A percentile compares a stretch with the other conserved stretches of the same genome.
Conservation (phyloP, 2,797 vertebrate species). For the Telmatherina bonti region DNA sequence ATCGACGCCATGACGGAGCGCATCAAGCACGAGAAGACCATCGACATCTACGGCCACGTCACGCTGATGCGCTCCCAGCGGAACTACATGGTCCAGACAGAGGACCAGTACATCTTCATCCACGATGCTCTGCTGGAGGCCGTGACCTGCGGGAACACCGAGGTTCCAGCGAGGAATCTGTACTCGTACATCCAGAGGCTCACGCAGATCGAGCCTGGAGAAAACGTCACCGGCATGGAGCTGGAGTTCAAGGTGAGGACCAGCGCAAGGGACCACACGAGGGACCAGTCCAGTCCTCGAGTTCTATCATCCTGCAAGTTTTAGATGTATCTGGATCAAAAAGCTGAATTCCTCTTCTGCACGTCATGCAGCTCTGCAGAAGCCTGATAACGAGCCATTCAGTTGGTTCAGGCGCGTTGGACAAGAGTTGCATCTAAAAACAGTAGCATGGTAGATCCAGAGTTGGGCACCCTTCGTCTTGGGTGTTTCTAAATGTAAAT, state of each 20-base stretch:
- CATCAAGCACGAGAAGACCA: slow-evolving; percentile 97
- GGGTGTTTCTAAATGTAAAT: background rate
- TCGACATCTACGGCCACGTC: slow-evolving; percentile 98
- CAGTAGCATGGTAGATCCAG: no score
- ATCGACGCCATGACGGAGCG: slow-evolving; percentile 98
- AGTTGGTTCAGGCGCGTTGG: no score
- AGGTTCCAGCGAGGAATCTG: slow-evolving; percentile 97
- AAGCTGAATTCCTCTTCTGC: no score
- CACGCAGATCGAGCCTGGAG: slow-evolving; percentile 94
- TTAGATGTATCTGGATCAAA: no score
- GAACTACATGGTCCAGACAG: slow-evolving; percentile 99
- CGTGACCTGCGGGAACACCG: slow-evolving; percentile 97
- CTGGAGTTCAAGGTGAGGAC: slow-evolving; percentile 97
- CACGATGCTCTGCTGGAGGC: slow-evolving; percentile 97
- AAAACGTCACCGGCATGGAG: slow-evolving; percentile 98
- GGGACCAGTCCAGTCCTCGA: no score
- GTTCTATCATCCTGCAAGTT: no score
- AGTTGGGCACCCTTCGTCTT: no score
- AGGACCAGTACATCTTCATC: slow-evolving; percentile 99
- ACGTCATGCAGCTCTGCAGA: no score
- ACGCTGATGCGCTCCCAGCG: slow-evolving; percentile 98
- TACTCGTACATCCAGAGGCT: slow-evolving; percentile 99
- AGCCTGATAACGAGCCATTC: no score
- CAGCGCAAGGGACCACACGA: no score
- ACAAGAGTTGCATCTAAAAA: no score